Conservation (phyloP, 2,797 vertebrate genomes). For the Podargus strigoides region DNA sequence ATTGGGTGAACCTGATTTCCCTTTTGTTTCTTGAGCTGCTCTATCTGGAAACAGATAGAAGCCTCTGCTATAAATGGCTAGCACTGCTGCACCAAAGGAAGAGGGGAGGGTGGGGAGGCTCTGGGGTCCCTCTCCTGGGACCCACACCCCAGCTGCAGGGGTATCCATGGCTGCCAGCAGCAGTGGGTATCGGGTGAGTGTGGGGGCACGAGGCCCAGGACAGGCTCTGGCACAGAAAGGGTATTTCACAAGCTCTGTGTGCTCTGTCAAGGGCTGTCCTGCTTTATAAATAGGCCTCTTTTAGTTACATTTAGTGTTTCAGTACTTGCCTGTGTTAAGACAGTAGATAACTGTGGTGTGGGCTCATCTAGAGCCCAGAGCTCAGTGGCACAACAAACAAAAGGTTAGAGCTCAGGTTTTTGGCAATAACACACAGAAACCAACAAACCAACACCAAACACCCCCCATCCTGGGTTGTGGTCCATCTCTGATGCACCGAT, state of each 20-base stretch:
- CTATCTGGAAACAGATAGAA: background rate
- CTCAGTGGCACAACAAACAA: background rate
- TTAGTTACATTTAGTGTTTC: background rate
- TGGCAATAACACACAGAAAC: background rate
- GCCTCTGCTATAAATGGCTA: background rate
- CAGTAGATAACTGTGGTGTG: background rate
- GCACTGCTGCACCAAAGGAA: background rate
- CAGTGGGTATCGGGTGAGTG: background rate
- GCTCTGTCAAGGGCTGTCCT: background rate
- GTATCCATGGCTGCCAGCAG: background rate
- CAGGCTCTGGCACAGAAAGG: background rate
- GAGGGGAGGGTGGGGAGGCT: too few species aligned
- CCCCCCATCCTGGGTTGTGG: background rate
- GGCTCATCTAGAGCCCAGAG: background rate
- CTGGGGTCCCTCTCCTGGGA: background rate
- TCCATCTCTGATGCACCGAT: background rate
- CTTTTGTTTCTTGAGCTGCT: background rate
- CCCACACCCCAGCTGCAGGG: fast-evolving
- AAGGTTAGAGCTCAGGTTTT: background rate
- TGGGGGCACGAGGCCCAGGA: fast-evolving
- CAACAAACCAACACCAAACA: background rate
- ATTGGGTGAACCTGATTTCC: background rate
- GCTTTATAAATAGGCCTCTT: background rate
- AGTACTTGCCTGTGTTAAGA: background rate
- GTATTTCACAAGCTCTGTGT: background rate